Evolutionary conservation across 2,888 invertebrate genomes (phyloP).

Genomic region (Drosophila pseudotakahashii): DNA sequence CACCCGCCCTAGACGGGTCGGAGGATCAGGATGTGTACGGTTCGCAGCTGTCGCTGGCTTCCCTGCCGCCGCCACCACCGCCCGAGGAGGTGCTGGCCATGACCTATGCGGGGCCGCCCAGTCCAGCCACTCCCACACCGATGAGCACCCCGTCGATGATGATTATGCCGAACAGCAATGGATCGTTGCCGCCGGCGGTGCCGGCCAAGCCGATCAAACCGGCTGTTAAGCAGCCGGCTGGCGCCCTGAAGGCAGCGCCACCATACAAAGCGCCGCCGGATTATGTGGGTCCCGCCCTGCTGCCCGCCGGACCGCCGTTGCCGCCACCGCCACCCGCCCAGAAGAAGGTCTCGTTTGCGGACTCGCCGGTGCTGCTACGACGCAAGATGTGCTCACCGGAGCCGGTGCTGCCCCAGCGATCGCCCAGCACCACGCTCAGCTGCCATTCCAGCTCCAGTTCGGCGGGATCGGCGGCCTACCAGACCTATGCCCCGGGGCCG

Average conservation of each 20-base stretch:
- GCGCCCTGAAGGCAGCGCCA: conserved; percentile 76
- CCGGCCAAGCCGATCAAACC: conserved; percentile 81
- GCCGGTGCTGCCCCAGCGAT: conserved; percentile 72
- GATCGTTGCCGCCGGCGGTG: conserved; percentile 74
- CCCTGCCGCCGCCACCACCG: conserved; percentile 90
- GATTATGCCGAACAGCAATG: conserved; percentile 66
- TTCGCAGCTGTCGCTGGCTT: conserved; percentile 89
- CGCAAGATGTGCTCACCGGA: conserved; percentile 85
- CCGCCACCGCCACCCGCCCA: conserved; percentile 57
- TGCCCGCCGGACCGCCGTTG: conserved; percentile 19
- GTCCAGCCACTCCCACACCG: conserved; percentile 52
- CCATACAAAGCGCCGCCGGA: conserved; percentile 84
- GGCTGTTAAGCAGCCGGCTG: conserved; percentile 68
- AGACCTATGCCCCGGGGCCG: conserved; percentile 84
- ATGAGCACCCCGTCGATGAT: conserved; percentile 29
- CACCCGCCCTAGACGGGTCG: conserved; percentile 84
- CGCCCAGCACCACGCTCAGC: conserved; percentile 66
- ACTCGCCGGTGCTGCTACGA: conserved; percentile 83
- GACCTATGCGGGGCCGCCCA: conserved; percentile 42
- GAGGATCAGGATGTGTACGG: conserved; percentile 85
- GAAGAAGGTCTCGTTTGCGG: conserved; percentile 84
- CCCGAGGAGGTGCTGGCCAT: conserved; percentile 76
- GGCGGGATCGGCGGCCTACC: conserved; percentile 48
- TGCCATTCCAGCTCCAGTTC: conserved; percentile 22
- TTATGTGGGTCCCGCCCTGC: conserved; percentile 74